Base-by-base conservation (phyloP, 37 sponge, comb jelly and placozoan genomes). In the Axinella damicornis region DNA sequence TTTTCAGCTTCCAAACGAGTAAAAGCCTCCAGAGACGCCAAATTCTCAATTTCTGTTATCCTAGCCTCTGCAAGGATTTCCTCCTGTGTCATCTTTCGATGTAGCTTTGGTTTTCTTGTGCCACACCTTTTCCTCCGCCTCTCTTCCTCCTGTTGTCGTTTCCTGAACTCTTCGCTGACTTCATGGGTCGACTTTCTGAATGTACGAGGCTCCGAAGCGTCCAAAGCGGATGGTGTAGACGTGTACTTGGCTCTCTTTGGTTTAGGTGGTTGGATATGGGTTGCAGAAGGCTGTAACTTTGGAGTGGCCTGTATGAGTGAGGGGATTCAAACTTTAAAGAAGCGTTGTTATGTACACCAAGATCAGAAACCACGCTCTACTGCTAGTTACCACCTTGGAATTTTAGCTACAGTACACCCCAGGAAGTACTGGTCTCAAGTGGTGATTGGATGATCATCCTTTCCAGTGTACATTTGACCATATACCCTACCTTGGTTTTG, bases 1-100 rank as follows among this genome's bases (percentile, higher is more conserved):
- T 87, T 95, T 63, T 99, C 94, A 52, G 91, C 94, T 81, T 97
- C 98, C 74, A 95, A 68, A 55, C 84, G 87, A 1, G 86, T 41
- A 79, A 90, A 99, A 0, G 93, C 94, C 40, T 93, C 92, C 11
- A 99, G 87, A 16, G 98, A 93, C 13, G 85, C 95, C 36, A 95
- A 28, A 70, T 99, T 99, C 71, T 92, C 92, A n/a, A 85, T 53
- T 57, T 99, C 99, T 21, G 99, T 99, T 56, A 59, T 20, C 53
- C 89, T 86, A 9, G 98, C 98, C 57, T 99, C 97, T 36, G 89
- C 96, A 69, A 99, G 73, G 24, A 99, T 63, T 71, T 99, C 94
- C 52, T 93, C 91, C 67, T 99, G 99, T 0, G 96, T 94, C 56
- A 95, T 63, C 52, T 76, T 88, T 18, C 74, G 53, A 36, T 56